These are phyloP conservation scores for Lepidotrigona ventralis DNA, from an alignment of 1,140 invertebrate species.

Conservation along the genomic window DNA sequence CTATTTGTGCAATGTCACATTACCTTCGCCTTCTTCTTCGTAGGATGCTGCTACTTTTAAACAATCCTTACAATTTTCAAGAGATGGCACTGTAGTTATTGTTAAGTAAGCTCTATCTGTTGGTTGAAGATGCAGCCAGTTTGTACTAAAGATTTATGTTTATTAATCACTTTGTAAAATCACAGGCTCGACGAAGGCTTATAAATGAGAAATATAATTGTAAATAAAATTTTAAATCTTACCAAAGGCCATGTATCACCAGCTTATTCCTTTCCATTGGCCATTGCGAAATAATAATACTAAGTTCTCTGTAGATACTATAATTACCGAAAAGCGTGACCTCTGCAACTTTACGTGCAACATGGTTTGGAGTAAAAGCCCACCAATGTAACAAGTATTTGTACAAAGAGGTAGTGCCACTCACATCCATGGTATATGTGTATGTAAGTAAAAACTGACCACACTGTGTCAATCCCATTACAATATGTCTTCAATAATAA, in stretches of 20 bases:
- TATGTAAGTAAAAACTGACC: slow-evolving; percentile 95
- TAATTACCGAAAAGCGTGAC: slow-evolving; percentile 86
- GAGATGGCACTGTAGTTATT: slow-evolving; percentile 82
- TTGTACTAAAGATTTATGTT: slow-evolving; percentile 62
- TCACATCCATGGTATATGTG: slow-evolving; percentile 83
- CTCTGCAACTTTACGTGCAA: slow-evolving; percentile 84
- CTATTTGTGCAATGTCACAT: neutral
- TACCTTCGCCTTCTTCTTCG: slow-evolving; percentile 81
- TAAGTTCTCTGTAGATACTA: slow-evolving; percentile 82
- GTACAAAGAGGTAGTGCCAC: slow-evolving; percentile 75
- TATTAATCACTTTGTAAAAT: neutral
- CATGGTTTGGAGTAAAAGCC: slow-evolving; percentile 84
- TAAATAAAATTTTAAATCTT: slow-evolving; percentile 67
- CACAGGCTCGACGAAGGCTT: neutral
- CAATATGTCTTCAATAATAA: slow-evolving; percentile 86
- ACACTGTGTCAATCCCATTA: slow-evolving; percentile 96
- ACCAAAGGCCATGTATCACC: slow-evolving; percentile 86
- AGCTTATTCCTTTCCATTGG: slow-evolving; percentile 84
- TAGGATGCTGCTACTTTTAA: slow-evolving; percentile 82
- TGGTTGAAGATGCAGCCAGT: slow-evolving; percentile 72
- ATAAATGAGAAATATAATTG: slow-evolving; percentile 8
- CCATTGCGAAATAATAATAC: slow-evolving; percentile 86
- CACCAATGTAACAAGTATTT: slow-evolving; percentile 87
- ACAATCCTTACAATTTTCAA: slow-evolving; percentile 83
- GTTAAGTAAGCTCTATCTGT: slow-evolving; percentile 82